phyloP scores from a whole-genome alignment of 1,140 invertebrate species.

The Saccostrea echinata region DNA sequence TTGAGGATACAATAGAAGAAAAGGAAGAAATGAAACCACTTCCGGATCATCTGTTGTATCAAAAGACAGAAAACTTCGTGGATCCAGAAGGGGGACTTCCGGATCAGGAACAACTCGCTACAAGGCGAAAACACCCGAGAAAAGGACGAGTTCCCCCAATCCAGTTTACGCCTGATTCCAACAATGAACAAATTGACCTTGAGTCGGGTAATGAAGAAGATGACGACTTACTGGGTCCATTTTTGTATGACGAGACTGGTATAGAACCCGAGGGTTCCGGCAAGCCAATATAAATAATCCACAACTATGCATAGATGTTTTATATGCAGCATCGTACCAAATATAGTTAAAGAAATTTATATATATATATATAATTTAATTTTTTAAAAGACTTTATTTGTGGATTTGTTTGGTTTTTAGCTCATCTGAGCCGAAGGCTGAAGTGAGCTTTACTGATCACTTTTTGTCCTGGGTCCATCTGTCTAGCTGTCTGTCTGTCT shows the following conservation, averaged over 20 bases:
- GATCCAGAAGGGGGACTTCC: not conserved
- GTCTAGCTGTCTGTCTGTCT: too few relatives aligned
- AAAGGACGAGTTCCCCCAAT: not conserved
- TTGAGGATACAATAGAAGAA: not conserved
- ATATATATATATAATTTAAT: not conserved
- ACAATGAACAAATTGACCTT: constrained; percentile 14
- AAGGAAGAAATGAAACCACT: not conserved
- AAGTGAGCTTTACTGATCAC: too few relatives aligned
- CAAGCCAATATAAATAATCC: not conserved
- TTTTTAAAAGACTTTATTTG: not conserved
- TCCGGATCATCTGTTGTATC: not conserved
- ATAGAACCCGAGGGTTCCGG: not conserved
- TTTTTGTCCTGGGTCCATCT: too few relatives aligned
- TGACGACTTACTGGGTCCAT: not conserved
- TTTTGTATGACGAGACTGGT: constrained; percentile 23
- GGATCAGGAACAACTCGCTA: not conserved
- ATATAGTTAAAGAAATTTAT: not conserved
- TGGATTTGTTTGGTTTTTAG: too few relatives aligned
- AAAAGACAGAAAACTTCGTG: too few relatives aligned
- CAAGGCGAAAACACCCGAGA: constrained; percentile 5
- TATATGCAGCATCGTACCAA: not conserved
- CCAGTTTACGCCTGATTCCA: not conserved
- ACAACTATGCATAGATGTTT: not conserved
- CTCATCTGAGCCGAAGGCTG: too few relatives aligned
- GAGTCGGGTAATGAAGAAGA: not conserved